Percentiles rank a stretch among this genome's conserved stretches.
phyloP scores from a whole-genome alignment of 2,888 invertebrate genomes.

The Lochmaea crataegi region DNA sequence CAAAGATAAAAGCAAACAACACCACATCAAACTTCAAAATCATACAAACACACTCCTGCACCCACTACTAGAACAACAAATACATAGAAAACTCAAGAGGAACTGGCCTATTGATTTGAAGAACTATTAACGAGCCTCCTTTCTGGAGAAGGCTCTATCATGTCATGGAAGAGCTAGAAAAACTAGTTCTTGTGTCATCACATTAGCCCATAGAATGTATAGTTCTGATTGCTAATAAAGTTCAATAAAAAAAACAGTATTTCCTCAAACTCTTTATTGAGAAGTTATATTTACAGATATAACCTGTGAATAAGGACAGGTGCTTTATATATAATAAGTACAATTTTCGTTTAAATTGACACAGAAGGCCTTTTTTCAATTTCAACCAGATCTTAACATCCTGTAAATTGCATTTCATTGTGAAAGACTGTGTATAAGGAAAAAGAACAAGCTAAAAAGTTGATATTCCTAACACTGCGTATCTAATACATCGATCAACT shows the following conservation, averaged over 20 bases:
- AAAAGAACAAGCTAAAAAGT: slow-evolving; percentile 1
- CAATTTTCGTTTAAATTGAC: slow-evolving; percentile 22
- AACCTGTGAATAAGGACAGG: slow-evolving; percentile 25
- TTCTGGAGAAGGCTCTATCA: too few relatives aligned
- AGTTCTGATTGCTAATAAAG: too few relatives aligned
- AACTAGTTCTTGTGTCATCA: too few relatives aligned
- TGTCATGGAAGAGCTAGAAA: too few relatives aligned
- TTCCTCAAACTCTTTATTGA: slow-evolving; percentile 6
- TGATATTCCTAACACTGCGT: slow-evolving; percentile 15
- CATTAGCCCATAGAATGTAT: too few relatives aligned
- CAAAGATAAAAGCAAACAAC: too few relatives aligned
- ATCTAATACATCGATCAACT: slow-evolving; percentile 26
- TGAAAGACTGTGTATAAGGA: neutral
- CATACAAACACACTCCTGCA: too few relatives aligned
- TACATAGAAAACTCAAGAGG: too few relatives aligned
- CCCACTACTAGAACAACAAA: too few relatives aligned
- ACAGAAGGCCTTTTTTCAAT: slow-evolving; percentile 18
- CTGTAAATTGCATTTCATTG: neutral
- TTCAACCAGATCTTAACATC: slow-evolving; percentile 22
- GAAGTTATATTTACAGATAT: slow-evolving; percentile 19
- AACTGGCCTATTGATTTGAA: too few relatives aligned
- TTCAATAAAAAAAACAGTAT: neutral
- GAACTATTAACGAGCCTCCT: too few relatives aligned
- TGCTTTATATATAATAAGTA: slow-evolving; percentile 27
- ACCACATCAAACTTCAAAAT: too few relatives aligned